Base-by-base conservation (phyloP, 53 echinoderm and acorn worm genomes). In the Holothuria leucospilota region DNA sequence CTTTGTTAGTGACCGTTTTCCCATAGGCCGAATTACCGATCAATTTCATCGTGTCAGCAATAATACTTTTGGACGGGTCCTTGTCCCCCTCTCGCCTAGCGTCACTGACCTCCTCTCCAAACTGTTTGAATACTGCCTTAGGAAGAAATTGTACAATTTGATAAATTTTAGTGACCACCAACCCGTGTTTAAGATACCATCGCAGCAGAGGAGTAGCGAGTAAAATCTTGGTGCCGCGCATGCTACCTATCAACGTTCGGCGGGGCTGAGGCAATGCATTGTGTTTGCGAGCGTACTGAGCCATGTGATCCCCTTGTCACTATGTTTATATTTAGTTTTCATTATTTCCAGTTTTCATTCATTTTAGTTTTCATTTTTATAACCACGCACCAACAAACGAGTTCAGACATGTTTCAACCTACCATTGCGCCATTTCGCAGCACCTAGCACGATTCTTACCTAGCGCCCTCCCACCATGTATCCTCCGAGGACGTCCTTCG, bases 11-110 rank as follows among this genome's bases (percentile, higher is more conserved):
- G 4, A 89, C 78, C 1, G 80, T 89, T 62, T 85, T 89, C 3
- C 90, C 90, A 20, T 89, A 92, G 26, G 92, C 82, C 0, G 89
- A 89, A 34, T 87, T 91, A 5, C 92, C 88, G 8, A 91, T 84
- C 39, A 91, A 51, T 69, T 90, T 90, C 82, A 90, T 92, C 40
- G 83, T 92, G 34, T 92, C 90, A 4, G 92, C 86, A 2, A 88
- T 83, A 60, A 87, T 83, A 16, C 52, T 51, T 68, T 83, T 91
- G 7, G 29, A 15, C 0, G 67, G 42, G 49, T 87, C 92, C 9
- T 29, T 26, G 20, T 86, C 89, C 21, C 92, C 92, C 0, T 29
- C 82, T 2, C 91, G 71, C 15, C 87, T 68, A 10, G 91, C 87
- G 34, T 91, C 61, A 15, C 82, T 82, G 8, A 91, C n/a, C 87